Percentiles rank a stretch among this genome's conserved stretches.
Evolutionary conservation across 1,140 invertebrate species (phyloP).

Genomic region (Camponotus floridanus): DNA sequence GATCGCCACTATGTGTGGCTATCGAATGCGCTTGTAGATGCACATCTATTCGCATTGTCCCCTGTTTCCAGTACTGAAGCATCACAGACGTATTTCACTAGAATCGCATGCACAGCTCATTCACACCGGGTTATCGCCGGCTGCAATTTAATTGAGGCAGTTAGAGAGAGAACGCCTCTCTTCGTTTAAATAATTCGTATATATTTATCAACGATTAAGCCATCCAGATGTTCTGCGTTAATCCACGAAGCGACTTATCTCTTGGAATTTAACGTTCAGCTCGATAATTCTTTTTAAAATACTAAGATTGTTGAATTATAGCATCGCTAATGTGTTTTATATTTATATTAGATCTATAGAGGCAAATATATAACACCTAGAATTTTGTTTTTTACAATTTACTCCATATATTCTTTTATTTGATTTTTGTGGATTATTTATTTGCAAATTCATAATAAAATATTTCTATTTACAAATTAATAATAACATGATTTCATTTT

Average conservation of each 20-base stretch:
- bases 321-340: slow-evolving; percentile 59
- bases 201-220: slow-evolving; percentile 73
- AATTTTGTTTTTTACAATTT: not conserved
- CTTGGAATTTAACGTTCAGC: slow-evolving; percentile 47
- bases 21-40: slow-evolving; percentile 22
- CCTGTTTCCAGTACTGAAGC: not conserved
- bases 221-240: slow-evolving; percentile 66
- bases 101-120: slow-evolving; percentile 38
- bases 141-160: slow-evolving; percentile 68
- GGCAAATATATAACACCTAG: not conserved
- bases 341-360: slow-evolving; percentile 23
- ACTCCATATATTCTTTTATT: not conserved
- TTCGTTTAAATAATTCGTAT: slow-evolving; percentile 67
- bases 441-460: not conserved
- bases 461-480: not conserved
- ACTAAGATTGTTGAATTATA: slow-evolving; percentile 68
- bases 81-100: slow-evolving; percentile 20
- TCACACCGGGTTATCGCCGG: slow-evolving; percentile 39
- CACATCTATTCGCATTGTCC: slow-evolving; percentile 35
- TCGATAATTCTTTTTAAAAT: slow-evolving; percentile 64
- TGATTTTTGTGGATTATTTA: not conserved
- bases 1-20: not conserved
- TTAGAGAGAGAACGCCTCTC: slow-evolving; percentile 38
- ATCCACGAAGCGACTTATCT: slow-evolving; percentile 48
- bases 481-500: not conserved